phyloP scores from a whole-genome alignment of 1,140 invertebrate genomes.

The Trachymyrmex septentrionalis region DNA sequence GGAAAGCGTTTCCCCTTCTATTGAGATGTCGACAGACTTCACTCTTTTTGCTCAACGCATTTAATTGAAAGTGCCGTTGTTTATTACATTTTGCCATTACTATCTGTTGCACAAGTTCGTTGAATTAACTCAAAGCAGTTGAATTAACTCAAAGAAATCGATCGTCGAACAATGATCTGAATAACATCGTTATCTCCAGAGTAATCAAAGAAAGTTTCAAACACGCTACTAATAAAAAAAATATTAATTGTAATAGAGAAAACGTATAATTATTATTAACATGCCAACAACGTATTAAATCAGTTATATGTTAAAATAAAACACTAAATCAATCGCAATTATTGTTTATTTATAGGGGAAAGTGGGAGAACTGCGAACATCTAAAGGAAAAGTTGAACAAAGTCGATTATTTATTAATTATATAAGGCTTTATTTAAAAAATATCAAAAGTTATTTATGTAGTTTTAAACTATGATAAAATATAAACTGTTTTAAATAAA shows the following conservation, averaged over 20 bases:
- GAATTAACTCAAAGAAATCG: background rate
- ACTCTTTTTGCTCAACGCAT: background rate
- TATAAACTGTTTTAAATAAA: too few species aligned
- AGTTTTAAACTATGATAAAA: too few species aligned
- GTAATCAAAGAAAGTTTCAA: background rate
- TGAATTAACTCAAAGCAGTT: background rate
- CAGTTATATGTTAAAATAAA: background rate
- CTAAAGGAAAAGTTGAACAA: too few species aligned
- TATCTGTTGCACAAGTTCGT: conserved; percentile 19
- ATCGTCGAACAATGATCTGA: background rate
- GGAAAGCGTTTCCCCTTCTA: background rate
- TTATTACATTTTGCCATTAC: background rate
- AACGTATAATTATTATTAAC: background rate
- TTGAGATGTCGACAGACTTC: conserved; percentile 2
- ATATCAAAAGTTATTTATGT: too few species aligned
- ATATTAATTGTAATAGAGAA: background rate
- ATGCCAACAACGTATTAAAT: background rate
- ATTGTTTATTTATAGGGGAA: background rate
- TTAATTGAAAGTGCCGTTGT: background rate
- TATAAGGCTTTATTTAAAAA: too few species aligned
- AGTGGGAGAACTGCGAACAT: too few species aligned
- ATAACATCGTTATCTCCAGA: background rate
- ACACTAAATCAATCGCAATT: background rate
- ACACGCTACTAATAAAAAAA: background rate
- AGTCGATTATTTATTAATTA: too few species aligned